A percentile compares a stretch with the other conserved stretches of the same genome.
phyloP scores from a whole-genome alignment of 2,888 invertebrate genomes.

The Aelia acuminata region DNA sequence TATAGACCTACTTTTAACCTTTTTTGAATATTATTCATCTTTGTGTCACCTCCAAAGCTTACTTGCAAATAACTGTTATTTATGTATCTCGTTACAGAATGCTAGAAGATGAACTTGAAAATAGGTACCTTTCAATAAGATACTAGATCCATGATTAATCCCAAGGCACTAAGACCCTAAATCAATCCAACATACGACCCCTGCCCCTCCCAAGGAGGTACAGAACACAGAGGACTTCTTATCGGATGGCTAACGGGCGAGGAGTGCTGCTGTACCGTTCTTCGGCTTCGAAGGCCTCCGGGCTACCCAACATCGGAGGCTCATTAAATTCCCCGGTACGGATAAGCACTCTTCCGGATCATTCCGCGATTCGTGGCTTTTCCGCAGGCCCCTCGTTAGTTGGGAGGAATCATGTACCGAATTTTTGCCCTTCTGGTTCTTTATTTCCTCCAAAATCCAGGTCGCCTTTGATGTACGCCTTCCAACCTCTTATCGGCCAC shows the following conservation, averaged over 20 bases:
- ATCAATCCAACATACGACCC: neutral
- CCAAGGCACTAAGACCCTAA: neutral
- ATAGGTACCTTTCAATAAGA: neutral
- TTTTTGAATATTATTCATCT: too few species aligned
- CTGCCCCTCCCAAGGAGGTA: neutral
- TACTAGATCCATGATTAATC: neutral
- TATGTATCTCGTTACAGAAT: neutral
- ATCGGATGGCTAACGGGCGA: constrained; percentile 11
- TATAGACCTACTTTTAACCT: too few species aligned
- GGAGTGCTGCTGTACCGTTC: constrained; percentile 26
- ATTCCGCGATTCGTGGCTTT: constrained; percentile 18
- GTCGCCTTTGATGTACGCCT: neutral
- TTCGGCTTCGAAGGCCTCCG: neutral
- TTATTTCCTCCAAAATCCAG: neutral
- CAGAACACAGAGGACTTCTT: neutral
- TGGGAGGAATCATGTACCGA: neutral
- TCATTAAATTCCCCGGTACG: neutral
- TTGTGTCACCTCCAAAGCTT: too few species aligned
- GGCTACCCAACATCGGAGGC: neutral
- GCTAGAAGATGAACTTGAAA: neutral
- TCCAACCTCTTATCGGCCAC: neutral
- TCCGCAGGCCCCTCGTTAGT: neutral
- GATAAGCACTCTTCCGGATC: neutral
- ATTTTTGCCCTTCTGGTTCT: neutral
- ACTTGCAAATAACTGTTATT: too few species aligned